These are phyloP conservation scores for Hanleya hanleyi DNA, from an alignment of 2,888 invertebrate genomes.

Conservation along the genomic window DNA sequence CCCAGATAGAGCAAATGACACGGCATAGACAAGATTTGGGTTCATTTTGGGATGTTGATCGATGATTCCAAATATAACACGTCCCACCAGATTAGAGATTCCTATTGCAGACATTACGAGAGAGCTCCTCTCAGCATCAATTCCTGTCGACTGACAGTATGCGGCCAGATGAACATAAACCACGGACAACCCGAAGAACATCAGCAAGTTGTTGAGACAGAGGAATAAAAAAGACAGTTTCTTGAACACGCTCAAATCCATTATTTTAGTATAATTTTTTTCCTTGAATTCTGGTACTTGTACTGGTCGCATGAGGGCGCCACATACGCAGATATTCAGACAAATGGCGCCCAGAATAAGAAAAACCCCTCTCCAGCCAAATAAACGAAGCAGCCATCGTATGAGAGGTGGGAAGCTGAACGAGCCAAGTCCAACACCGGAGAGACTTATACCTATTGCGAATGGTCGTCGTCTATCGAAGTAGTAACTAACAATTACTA, in stretches of 20 bases:
- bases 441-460: constrained; percentile 53
- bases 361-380: constrained; percentile 49
- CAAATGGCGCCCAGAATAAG: constrained; percentile 48
- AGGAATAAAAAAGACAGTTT: constrained; percentile 43
- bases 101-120: constrained; percentile 49
- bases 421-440: constrained; percentile 56
- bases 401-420: constrained; percentile 53
- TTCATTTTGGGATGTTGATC: constrained; percentile 36
- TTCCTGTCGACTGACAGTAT: constrained; percentile 40
- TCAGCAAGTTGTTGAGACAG: constrained; percentile 48
- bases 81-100: constrained; percentile 48
- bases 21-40: constrained; percentile 37
- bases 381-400: constrained; percentile 42
- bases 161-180: constrained; percentile 52
- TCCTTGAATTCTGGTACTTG: neutral
- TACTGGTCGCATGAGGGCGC: constrained; percentile 46
- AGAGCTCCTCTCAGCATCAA: constrained; percentile 41
- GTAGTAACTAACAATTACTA: constrained; percentile 50
- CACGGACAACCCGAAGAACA: constrained; percentile 50
- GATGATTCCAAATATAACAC: constrained; percentile 43
- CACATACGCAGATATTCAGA: constrained; percentile 50
- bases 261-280: constrained; percentile 27
- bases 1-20: constrained; percentile 42
- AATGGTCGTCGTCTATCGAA: constrained; percentile 47
- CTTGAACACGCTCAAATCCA: constrained; percentile 46